Base-by-base conservation (phyloP, 64 coral and sea anemone species). In the Porites australiensis region DNA sequence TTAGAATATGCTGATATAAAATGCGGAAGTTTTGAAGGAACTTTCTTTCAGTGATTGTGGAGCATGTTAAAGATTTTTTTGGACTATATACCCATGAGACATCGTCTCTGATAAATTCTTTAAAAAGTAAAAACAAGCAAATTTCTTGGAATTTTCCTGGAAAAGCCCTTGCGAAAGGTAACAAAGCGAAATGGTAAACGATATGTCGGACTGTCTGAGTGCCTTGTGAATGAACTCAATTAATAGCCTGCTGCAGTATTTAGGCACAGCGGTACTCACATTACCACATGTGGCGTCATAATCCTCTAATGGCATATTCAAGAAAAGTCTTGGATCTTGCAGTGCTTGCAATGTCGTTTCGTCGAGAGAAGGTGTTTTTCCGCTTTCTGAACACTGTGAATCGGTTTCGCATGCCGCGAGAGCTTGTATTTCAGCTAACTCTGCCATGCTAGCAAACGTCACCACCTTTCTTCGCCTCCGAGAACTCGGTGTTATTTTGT, bases 221-320 rank as follows among this genome's bases (percentile, higher is more conserved):
- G 27, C 27, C 27, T 37, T 37, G 27, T 37, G 27, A 37, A 0
- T 37, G 27, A 37, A 37, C 27, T 37, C 27, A 37, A 37, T 47
- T 23, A 51, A 23, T 22, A 18, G 49, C 48, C 15, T 15, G 13
- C 6, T 13, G 18, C 2, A 73, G 45, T 12, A 87, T 13, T 54
- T 13, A 54, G 73, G 59, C 23, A 59, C 55, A 5, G 10, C 27
- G 60, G 16, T 86, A 86, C 90, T 76, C 64, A 92, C 90, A 13
- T 86, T 86, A 19, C 72, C 70, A 44, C 57, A 27, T 19, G 80
- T 77, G 12, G 81, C 90, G 20, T 92, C 90, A 49, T 54, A 86
- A 50, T 92, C 90, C 48, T 92, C 58, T 13, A 92, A 37, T 14
- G 90, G 90, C 63, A 84, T 84, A 18, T 84, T 84, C 16, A 84